Percentiles rank a stretch among this genome's conserved stretches.
phyloP scores from a whole-genome alignment of 2,113 vertebrate genomes.

The Scortum barcoo region DNA sequence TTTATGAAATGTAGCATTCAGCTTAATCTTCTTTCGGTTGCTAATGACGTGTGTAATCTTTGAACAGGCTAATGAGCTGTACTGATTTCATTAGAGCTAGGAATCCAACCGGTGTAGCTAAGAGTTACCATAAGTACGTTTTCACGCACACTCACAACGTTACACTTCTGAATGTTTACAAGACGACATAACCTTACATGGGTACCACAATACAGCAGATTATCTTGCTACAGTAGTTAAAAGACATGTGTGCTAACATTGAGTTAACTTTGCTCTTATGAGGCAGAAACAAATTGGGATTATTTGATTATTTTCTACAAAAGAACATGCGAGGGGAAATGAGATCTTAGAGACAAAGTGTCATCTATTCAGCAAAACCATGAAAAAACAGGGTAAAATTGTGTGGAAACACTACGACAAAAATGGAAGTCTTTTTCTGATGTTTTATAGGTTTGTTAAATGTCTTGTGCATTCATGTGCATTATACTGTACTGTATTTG shows the following conservation, averaged over 20 bases:
- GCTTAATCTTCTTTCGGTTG: slow-evolving; percentile 53
- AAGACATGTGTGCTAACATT: not conserved
- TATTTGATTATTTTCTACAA: not conserved
- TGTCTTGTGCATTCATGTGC: too few relatives aligned
- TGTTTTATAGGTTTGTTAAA: not conserved
- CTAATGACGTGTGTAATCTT: slow-evolving; percentile 74
- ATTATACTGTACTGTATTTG: not conserved
- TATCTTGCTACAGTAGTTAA: not conserved
- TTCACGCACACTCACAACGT: slow-evolving; percentile 13
- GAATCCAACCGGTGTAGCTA: slow-evolving; percentile 27
- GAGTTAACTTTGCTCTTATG: not conserved
- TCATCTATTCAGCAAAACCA: not conserved
- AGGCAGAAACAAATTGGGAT: not conserved
- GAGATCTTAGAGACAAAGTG: not conserved
- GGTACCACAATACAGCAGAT: not conserved
- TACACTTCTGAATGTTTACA: slow-evolving; percentile 48
- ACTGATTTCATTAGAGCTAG: slow-evolving; percentile 56
- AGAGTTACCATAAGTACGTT: slow-evolving; percentile 44
- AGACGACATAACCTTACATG: not conserved
- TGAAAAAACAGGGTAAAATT: not conserved
- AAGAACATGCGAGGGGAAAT: not conserved
- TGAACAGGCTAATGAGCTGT: slow-evolving; percentile 67
- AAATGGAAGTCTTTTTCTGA: not conserved
- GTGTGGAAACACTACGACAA: not conserved
- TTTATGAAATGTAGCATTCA: slow-evolving; percentile 65